Conservation (phyloP, 2,888 invertebrate genomes). For the Parthenolecanium corni region DNA sequence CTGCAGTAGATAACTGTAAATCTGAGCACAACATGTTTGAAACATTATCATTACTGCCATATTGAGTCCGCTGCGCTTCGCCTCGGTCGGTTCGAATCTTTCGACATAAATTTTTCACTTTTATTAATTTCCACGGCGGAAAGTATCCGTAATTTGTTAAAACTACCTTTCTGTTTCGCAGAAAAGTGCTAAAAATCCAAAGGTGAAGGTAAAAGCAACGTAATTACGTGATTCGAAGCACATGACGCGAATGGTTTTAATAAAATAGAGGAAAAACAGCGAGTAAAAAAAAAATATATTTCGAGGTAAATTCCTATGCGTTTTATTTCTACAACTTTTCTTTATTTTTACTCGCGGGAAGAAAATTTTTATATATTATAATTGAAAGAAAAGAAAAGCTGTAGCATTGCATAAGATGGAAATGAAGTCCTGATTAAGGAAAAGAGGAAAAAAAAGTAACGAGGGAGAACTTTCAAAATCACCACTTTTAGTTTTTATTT, state of each 20-base stretch:
- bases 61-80: no score
- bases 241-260: conserved; percentile 25
- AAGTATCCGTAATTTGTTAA: no score
- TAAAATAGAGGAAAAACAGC: conserved; percentile 19
- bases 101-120: neutral
- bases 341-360: neutral
- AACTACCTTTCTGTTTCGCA: no score
- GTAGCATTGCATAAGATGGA: conserved; percentile 16
- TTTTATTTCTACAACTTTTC: neutral
- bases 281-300: neutral
- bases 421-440: conserved; percentile 22
- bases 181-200: no score
- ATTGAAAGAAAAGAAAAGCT: conserved; percentile 13
- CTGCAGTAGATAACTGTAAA: no score
- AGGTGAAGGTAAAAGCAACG: conserved; percentile 12
- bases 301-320: no score
- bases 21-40: no score
- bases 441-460: no score
- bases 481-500: no score
- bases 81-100: no score
- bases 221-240: conserved; percentile 28
- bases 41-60: no score
- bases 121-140: neutral
- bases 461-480: no score
- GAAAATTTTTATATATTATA: conserved; percentile 8